Conservation (phyloP, 2,113 vertebrate genomes). For the Smithornis capensis region DNA sequence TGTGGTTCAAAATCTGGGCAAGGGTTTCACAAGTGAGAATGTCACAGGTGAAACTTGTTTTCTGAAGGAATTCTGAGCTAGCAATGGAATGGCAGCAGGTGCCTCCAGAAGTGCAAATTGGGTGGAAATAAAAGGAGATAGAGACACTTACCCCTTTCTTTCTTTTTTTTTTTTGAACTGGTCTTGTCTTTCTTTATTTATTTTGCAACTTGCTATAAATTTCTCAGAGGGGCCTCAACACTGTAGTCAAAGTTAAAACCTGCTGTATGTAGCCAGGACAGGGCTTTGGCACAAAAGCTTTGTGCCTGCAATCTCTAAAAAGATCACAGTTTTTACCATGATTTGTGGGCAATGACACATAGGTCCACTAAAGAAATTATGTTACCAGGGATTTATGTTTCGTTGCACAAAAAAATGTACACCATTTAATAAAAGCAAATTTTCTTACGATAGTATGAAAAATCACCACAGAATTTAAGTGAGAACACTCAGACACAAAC, state of each 20-base stretch:
- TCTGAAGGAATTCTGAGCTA: neutral
- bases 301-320: neutral
- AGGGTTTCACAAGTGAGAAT: neutral
- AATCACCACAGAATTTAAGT: neutral
- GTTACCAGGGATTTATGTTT: neutral
- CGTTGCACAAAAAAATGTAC: neutral
- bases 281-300: neutral
- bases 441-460: neutral
- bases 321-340: neutral
- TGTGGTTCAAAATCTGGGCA: neutral
- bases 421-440: neutral
- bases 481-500: neutral
- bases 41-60: conserved; percentile 1
- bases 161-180: neutral
- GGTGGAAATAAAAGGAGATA: neutral
- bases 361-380: neutral
- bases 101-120: neutral
- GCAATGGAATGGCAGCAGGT: conserved; percentile 1
- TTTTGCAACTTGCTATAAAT: neutral
- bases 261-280: neutral
- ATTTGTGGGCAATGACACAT: neutral
- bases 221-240: neutral
- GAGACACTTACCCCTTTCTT: neutral
- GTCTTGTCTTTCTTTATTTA: neutral
- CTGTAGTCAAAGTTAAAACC: neutral